Conservation (phyloP, 1,140 invertebrate species). For the Tyrophagus putrescentiae region DNA sequence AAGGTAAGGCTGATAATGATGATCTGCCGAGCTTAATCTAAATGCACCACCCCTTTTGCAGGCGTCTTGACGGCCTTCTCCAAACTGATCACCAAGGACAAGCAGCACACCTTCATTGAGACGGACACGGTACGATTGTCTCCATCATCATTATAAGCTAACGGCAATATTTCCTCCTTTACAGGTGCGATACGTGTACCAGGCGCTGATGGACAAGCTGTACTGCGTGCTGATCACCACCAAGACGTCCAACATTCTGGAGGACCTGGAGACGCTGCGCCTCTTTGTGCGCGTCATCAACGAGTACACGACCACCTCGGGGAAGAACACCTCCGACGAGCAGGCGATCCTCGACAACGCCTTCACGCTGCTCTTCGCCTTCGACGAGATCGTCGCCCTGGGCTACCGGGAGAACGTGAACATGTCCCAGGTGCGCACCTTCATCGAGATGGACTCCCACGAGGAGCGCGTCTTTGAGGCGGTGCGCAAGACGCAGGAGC, state of each 20-base stretch:
- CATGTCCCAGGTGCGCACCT: constrained; percentile 91
- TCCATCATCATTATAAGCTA: constrained; percentile 1
- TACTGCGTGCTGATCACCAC: constrained; percentile 97
- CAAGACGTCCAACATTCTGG: constrained; percentile 94
- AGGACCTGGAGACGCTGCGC: constrained; percentile 96
- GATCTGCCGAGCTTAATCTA: not conserved
- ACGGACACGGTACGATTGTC: constrained; percentile 73
- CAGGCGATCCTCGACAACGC: constrained; percentile 86
- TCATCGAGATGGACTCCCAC: constrained; percentile 99
- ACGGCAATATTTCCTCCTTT: not conserved
- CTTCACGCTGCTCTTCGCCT: constrained; percentile 95
- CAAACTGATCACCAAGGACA: constrained; percentile 77
- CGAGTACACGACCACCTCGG: constrained; percentile 21
- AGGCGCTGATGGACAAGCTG: constrained; percentile 81
- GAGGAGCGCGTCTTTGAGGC: constrained; percentile 97
- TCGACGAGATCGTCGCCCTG: constrained; percentile 94
- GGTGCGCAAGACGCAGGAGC: constrained; percentile 90
- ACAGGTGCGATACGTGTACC: constrained; percentile 78
- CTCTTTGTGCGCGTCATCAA: constrained; percentile 34
- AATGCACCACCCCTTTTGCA: too few species aligned
- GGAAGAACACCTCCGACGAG: constrained; percentile 46
- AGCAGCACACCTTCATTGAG: constrained; percentile 98
- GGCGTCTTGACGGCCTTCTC: constrained; percentile 87
- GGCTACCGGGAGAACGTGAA: constrained; percentile 96
- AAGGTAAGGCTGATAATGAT: constrained; percentile 44